Evolutionary conservation across 2,888 invertebrate species (phyloP).

Genomic region (Pinctada fucata): DNA sequence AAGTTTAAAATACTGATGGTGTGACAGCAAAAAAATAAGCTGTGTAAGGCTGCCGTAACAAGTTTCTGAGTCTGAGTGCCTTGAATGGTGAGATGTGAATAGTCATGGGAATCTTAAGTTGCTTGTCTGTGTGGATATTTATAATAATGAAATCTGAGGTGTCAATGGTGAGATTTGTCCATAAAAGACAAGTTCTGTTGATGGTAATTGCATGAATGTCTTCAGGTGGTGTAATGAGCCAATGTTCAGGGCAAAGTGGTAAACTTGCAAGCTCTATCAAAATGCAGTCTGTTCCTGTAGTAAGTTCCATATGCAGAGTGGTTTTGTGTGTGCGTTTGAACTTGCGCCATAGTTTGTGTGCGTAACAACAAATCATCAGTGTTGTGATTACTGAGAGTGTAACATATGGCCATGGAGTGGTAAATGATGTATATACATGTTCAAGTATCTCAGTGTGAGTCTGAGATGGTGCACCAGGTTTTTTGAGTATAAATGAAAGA

Average conservation of each 20-base stretch:
- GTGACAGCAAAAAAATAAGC: conserved; percentile 15
- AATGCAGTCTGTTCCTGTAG: conserved; percentile 23
- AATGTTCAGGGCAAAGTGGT: conserved; percentile 32
- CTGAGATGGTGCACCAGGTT: background rate
- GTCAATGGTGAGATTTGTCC: background rate
- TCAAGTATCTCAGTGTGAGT: background rate
- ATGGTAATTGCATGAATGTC: conserved; percentile 9
- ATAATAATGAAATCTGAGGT: conserved; percentile 3
- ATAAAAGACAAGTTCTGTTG: background rate
- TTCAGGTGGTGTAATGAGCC: conserved; percentile 22
- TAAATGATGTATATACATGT: conserved; percentile 23
- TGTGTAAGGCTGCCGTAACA: conserved; percentile 15
- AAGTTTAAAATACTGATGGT: conserved; percentile 18
- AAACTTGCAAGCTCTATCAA: conserved; percentile 12
- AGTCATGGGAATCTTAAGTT: background rate
- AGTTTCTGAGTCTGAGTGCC: conserved; percentile 1
- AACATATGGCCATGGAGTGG: background rate
- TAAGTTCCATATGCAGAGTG: conserved; percentile 8
- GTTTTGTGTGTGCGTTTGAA: too few relatives aligned
- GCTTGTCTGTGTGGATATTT: conserved; percentile 6
- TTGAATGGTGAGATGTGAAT: conserved; percentile 8
- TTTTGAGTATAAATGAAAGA: background rate
- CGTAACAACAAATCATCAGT: background rate
- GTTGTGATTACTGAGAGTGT: conserved; percentile 17
- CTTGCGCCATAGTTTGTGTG: conserved; percentile 17